Evolutionary conservation across 1,140 invertebrate species (phyloP), one percentile per base, ranked within the genome.

Genomic region (Cyphomyrmex costatus): DNA sequence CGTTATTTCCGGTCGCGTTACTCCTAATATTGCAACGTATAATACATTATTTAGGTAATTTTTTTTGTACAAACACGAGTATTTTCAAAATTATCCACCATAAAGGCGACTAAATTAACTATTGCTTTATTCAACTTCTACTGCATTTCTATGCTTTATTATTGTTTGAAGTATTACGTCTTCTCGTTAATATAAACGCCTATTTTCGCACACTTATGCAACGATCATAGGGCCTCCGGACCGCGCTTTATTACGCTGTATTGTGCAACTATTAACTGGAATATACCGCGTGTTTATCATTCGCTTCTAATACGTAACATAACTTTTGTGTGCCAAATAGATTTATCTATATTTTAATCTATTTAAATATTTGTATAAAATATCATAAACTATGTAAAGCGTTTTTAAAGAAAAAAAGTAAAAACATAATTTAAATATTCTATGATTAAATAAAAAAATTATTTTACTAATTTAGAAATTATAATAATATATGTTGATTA

Each of bases 131-230:
- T 42, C 36, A 7, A 46, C 12, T 30, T 82, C 51, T 12, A 49
- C 6, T 12, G 4, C 24, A 21, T 68, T 24, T 33, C 1, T 71
- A 21, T n/a, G 66, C 24, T 46, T 83, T 82, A 6, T 82, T 82
- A 82, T 82, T 82, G 79, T 82, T 83, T 61, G 27, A 83, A 73
- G n/a, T 24, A 19, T 73, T 83, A 73, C 53, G 36, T 73, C 53
- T 83, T 24, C 68, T 83, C 36, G 36, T 73, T 83, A 83, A 83
- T 83, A 56, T 36, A 73, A 60, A 36, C 79, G 68, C 24, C 36
- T 73, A 83, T 83, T 83, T 83, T 73, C 33, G 65, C 33, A 33
- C 33, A 58, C 65, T 82, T 82, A 58, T 71, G 78, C 65, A 82
- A 71, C 33, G 49, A 80, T 80, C 21, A 21, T 82, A 73, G 53